These are phyloP conservation scores for Eutolmus rufibarbis DNA, from an alignment of 2,888 invertebrate species.

Conservation along the genomic window DNA sequence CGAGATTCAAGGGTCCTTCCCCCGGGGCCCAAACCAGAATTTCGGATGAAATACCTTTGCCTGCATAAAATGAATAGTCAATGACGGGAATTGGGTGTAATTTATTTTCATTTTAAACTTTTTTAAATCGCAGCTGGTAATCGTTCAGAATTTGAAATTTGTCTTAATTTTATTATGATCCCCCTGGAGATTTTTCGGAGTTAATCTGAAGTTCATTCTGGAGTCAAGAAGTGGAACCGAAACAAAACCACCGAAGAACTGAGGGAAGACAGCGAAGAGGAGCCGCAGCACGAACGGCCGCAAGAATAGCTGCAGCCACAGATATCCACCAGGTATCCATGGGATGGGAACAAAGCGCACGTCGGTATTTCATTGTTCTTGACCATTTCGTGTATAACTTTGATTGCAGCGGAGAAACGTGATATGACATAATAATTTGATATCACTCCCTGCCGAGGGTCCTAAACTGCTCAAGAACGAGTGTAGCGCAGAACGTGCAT, in stretches of 20 bases:
- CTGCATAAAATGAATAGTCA: not conserved
- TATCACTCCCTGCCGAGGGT: conserved; percentile 5
- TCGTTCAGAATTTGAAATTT: not conserved
- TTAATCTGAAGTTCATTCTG: conserved; percentile 26
- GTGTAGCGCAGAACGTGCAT: not conserved
- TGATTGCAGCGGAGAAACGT: conserved; percentile 35
- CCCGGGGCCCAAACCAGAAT: not conserved
- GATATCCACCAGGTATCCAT: conserved; percentile 19
- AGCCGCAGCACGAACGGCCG: conserved; percentile 3
- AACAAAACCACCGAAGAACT: not conserved
- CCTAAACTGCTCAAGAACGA: conserved; percentile 18
- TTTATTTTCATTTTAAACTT: not conserved
- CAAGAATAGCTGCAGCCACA: not conserved
- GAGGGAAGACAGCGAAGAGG: not conserved
- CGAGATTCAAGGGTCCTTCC: not conserved
- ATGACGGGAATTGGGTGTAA: not conserved
- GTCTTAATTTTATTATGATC: conserved; percentile 5
- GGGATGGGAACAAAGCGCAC: conserved; percentile 26
- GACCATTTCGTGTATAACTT: conserved; percentile 30
- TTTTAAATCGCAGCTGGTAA: not conserved
- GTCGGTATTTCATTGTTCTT: conserved; percentile 38
- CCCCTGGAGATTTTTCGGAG: not conserved
- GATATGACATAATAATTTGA: conserved; percentile 41
- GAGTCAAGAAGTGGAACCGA: not conserved
- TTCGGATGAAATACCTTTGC: not conserved